Conservation (phyloP, 2,888 invertebrate genomes). For the Metacarcinus magister region DNA sequence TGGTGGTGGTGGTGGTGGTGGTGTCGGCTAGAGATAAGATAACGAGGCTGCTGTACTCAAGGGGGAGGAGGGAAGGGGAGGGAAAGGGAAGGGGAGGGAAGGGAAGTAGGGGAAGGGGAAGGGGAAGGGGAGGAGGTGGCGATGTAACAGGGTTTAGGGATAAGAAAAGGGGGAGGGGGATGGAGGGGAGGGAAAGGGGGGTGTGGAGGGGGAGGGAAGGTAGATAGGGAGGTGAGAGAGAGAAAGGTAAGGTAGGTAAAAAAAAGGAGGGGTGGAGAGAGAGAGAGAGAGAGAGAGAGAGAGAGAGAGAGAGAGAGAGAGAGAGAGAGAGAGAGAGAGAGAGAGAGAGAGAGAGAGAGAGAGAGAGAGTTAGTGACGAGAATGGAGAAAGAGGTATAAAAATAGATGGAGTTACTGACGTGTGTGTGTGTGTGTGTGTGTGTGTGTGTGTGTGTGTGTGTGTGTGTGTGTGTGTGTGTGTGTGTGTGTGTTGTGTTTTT, state of each 20-base stretch:
- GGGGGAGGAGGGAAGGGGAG: not conserved
- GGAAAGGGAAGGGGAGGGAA: not conserved
- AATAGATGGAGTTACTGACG: not conserved
- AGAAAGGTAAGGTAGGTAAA: not conserved
- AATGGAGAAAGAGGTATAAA: not conserved
- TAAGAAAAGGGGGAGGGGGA: not conserved
- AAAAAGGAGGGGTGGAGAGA: not conserved
- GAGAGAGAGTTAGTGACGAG: slow-evolving; percentile 35
- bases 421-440: slow-evolving; percentile 55
- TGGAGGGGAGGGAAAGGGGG: not conserved
- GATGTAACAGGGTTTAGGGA: not conserved
- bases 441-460: slow-evolving; percentile 35
- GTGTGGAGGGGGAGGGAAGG: not conserved
- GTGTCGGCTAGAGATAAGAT: slow-evolving; percentile 38
- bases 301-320: slow-evolving; percentile 62
- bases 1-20: slow-evolving; percentile 30
- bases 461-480: slow-evolving; percentile 36
- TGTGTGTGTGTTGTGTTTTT: not conserved
- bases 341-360: slow-evolving; percentile 34
- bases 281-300: slow-evolving; percentile 56
- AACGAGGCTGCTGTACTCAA: slow-evolving; percentile 27
- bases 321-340: slow-evolving; percentile 56
- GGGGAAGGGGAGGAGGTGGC: not conserved
- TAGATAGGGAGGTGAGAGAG: not conserved
- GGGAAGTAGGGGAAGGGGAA: not conserved